These are phyloP conservation scores for Mystacides longicornis DNA, from an alignment of 2,888 invertebrate species.

Conservation along the genomic window DNA sequence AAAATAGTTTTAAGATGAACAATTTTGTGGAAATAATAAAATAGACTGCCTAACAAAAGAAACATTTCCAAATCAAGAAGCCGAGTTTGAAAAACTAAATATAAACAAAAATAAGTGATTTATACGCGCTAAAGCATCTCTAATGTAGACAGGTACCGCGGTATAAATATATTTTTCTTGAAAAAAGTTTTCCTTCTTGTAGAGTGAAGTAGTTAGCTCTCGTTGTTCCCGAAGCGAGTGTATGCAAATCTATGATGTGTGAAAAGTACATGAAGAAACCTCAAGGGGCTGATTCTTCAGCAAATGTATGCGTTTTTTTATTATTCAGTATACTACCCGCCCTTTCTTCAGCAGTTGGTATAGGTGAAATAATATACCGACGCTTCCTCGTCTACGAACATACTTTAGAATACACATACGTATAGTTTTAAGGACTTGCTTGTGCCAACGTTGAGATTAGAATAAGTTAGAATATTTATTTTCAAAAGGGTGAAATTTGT, in stretches of 20 bases:
- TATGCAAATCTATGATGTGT: conserved; percentile 16
- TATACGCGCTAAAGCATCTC: no score
- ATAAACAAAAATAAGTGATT: no score
- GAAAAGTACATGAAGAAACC: conserved; percentile 13
- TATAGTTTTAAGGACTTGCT: neutral
- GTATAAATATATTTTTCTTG: neutral
- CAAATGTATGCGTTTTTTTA: conserved; percentile 11
- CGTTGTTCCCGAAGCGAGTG: conserved; percentile 3
- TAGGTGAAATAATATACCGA: neutral
- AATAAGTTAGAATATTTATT: conserved; percentile 1
- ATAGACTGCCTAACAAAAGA: no score
- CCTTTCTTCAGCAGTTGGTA: neutral
- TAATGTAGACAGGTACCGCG: no score
- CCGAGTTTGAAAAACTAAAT: no score
- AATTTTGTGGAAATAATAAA: no score
- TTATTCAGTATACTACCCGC: neutral
- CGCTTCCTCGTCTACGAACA: neutral
- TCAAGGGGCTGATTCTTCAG: conserved; percentile 10
- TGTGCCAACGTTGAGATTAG: neutral
- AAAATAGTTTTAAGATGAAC: no score
- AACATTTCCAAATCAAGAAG: no score
- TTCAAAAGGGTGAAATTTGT: neutral
- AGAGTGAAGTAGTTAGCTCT: neutral
- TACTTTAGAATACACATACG: neutral
- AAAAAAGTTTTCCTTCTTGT: neutral